Conservation (phyloP, 2,113 vertebrate genomes). For the Romanogobio albipinnatus region DNA sequence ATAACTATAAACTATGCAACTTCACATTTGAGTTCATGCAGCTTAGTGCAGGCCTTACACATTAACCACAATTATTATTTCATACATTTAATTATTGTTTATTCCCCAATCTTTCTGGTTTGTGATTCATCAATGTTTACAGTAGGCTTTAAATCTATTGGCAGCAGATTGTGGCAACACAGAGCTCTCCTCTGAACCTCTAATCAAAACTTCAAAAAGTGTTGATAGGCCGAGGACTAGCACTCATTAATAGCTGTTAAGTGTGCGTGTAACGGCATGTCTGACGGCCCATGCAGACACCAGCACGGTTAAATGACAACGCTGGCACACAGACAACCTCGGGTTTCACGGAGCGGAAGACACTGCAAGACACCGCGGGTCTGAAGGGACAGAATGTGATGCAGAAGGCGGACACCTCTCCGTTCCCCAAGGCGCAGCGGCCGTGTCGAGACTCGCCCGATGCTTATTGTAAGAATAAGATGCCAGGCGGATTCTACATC, state of each 20-base stretch:
- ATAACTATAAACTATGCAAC: not conserved
- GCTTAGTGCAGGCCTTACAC: not conserved
- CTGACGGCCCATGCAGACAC: not conserved
- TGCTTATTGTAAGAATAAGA: not conserved
- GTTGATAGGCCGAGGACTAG: slow-evolving; percentile 25
- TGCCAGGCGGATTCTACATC: not conserved
- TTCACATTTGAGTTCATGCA: not conserved
- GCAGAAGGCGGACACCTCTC: not conserved
- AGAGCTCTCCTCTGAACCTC: not conserved
- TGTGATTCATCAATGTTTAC: not conserved
- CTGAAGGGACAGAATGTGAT: slow-evolving; percentile 31
- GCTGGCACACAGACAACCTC: not conserved
- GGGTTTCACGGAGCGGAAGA: not conserved
- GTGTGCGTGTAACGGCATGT: slow-evolving; percentile 30
- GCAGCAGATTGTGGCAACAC: slow-evolving; percentile 11
- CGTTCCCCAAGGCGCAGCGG: slow-evolving; percentile 12
- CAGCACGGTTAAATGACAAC: not conserved
- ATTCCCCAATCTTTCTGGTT: not conserved
- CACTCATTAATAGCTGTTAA: slow-evolving; percentile 32
- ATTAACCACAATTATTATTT: not conserved
- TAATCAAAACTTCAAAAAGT: slow-evolving; percentile 24
- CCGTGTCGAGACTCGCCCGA: slow-evolving; percentile 35
- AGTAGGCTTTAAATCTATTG: not conserved
- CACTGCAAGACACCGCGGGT: not conserved
- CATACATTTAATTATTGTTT: not conserved